Base-by-base conservation (phyloP, 2,888 invertebrate genomes). In the Eupithecia vulgata region DNA sequence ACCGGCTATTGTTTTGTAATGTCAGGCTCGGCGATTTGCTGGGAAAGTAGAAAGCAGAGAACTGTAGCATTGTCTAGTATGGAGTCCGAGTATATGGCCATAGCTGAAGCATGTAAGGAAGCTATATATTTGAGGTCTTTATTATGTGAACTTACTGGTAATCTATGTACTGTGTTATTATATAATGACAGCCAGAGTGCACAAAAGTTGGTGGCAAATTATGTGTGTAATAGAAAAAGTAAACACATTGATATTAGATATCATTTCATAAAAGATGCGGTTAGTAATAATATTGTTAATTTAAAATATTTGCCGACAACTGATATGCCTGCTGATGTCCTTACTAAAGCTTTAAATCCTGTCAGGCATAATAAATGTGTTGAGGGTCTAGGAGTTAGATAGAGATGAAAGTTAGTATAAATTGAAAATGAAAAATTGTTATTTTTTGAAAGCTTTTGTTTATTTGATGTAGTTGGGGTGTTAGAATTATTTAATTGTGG, bases 271-370 rank as follows among this genome's bases (percentile, higher is more conserved):
- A 40, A 10, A 65, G 65, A 65, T 13, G 40, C 13, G 12, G 13
- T 64, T 64, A 40, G 21, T 21, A 64, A 64, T 21, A 1, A 37
- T 6, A 15, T 5, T 5, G 40, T 40, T 12, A 12, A 40, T 1
- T 12, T 12, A 2, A 40, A 40, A 40, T 64, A 64, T n/a, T n/a
- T 64, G 40, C 1, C 40, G 10, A 64, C 64, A 21, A n/a, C 37
- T 37, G 8, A n/a, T 21, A 64, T 64, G 64, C 64, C 64, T 8
- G 64, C 64, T 1, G 64, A 64, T 40, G 40, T 64, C 21, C 40
- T 37, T 5, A 25, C 61, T 15, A 61, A 40, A 40, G 40, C n/a
- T n/a, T n/a, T n/a, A n/a, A n/a, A n/a, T n/a, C n/a, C n/a, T n/a
- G n/a, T n/a, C n/a, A n/a, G n/a, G n/a, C n/a, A n/a, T n/a, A n/a